Conservation (phyloP, 2,797 vertebrate species). For the Heliangelus exortis region DNA sequence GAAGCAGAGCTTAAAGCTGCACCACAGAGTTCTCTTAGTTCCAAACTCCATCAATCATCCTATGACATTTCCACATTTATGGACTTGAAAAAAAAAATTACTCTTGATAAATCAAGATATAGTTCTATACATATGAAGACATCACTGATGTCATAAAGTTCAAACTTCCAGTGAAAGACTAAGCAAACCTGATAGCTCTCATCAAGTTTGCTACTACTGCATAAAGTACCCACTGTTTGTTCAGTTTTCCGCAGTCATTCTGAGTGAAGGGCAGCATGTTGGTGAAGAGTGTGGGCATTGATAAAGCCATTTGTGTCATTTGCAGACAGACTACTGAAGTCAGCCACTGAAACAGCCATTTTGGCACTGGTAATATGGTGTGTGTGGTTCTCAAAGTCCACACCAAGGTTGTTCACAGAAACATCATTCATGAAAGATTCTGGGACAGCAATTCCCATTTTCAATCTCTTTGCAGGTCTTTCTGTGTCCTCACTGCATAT, state of each 20-base stretch:
- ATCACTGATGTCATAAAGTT: slow-evolving; percentile 99
- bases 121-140: slow-evolving; percentile 98
- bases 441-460: slow-evolving; percentile 89
- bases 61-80: slow-evolving; percentile 83
- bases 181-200: slow-evolving; percentile 84
- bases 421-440: slow-evolving; percentile 94
- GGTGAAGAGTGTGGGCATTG: slow-evolving; percentile 88
- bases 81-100: slow-evolving; percentile 91
- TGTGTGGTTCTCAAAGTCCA: slow-evolving; percentile 91
- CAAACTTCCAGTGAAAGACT: slow-evolving; percentile 95
- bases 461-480: slow-evolving; percentile 92
- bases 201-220: slow-evolving; percentile 81
- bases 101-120: slow-evolving; percentile 99
- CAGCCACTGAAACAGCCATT: slow-evolving; percentile 97
- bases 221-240: slow-evolving; percentile 67
- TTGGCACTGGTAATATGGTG: slow-evolving; percentile 95
- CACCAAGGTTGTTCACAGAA: slow-evolving; percentile 91
- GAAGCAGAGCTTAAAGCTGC: slow-evolving; percentile 88
- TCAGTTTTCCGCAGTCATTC: slow-evolving; percentile 82
- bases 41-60: slow-evolving; percentile 80
- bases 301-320: slow-evolving; percentile 92
- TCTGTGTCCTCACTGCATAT: slow-evolving; percentile 92
- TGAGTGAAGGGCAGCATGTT: slow-evolving; percentile 93
- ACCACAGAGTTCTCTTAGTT: slow-evolving; percentile 84
- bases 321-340: slow-evolving; percentile 91